Evolutionary conservation across 2,888 invertebrate species (phyloP), one percentile per base, ranked within the genome.

Genomic region (Podabrus alpinus): DNA sequence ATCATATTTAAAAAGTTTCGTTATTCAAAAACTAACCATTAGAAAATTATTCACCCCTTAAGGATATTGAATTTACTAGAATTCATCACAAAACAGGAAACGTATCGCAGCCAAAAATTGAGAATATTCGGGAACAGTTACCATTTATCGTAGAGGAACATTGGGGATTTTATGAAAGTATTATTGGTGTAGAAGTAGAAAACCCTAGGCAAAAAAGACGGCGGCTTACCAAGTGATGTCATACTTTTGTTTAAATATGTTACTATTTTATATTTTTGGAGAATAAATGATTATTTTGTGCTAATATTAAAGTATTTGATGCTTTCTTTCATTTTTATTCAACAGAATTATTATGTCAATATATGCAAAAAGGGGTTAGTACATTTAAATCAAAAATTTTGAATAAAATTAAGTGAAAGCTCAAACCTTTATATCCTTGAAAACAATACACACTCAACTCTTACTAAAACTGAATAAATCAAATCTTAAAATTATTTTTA

Each of bases 151-250:
- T 19, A 61, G 70, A 75, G 15, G 68, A 75, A 67, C 66, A 66
- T 66, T 59, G 68, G 24, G 69, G 68, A n/a, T 74, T 74, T 74
- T 74, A 74, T 71, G 74, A 71, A 71, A 60, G 61, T 62, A 68
- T 68, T n/a, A 68, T 68, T 68, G 68, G 68, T 21, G 21, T 21
- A 21, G 3, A 21, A 19, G 3, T 19, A 11, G 45, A 68, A 68
- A 59, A 7, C 11, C 21, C 61, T 24, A 15, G 61, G 9, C 62
- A 69, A 69, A 69, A 61, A 69, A 60, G 21, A 25, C 69, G 69
- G n/a, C 61, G 69, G n/a, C n/a, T n/a, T 15, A 69, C 69, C 11
- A 69, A 69, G 15, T 69, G 21, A 24, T 21, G 15, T 17, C 68
- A 9, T 21, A 66, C 9, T 11, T 21, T n/a, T n/a, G n/a, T n/a